Conservation (phyloP, 2,888 invertebrate species). For the Pachymerium ferrugineum region DNA sequence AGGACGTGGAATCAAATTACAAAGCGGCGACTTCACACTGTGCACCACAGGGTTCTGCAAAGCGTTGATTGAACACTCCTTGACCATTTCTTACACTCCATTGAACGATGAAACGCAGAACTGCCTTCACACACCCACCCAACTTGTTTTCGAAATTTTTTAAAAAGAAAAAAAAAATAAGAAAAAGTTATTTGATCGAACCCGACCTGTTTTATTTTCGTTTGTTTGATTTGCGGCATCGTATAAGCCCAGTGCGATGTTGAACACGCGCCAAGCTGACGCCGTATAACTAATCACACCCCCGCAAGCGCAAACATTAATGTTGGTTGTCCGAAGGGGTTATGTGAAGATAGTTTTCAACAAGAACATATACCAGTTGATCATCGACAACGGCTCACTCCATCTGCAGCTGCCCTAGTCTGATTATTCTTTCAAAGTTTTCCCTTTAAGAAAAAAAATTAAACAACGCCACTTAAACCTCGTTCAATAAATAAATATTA, state of each 20-base stretch:
- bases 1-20: background rate
- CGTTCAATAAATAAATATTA: too few species aligned
- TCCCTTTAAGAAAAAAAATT: too few species aligned
- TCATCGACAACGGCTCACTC: background rate
- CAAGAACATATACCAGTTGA: conserved; percentile 1
- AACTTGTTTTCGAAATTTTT: background rate
- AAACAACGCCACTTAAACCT: too few species aligned
- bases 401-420: background rate
- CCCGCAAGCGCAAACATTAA: conserved; percentile 6
- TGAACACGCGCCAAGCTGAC: conserved; percentile 2
- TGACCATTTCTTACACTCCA: background rate
- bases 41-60: conserved; percentile 4
- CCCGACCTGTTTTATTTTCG: background rate
- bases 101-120: background rate
- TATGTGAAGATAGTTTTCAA: conserved; percentile 5
- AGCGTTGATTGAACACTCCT: background rate
- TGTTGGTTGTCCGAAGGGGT: conserved; percentile 7
- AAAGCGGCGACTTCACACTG: conserved; percentile 7
- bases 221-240: background rate
- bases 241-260: background rate
- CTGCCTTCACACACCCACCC: background rate
- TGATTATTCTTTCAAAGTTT: background rate
- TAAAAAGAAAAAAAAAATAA: too few species aligned
- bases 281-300: background rate
- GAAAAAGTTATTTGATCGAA: background rate